phyloP scores from a whole-genome alignment of 2,113 vertebrate genomes.

The Ceyx cyanopectus region DNA sequence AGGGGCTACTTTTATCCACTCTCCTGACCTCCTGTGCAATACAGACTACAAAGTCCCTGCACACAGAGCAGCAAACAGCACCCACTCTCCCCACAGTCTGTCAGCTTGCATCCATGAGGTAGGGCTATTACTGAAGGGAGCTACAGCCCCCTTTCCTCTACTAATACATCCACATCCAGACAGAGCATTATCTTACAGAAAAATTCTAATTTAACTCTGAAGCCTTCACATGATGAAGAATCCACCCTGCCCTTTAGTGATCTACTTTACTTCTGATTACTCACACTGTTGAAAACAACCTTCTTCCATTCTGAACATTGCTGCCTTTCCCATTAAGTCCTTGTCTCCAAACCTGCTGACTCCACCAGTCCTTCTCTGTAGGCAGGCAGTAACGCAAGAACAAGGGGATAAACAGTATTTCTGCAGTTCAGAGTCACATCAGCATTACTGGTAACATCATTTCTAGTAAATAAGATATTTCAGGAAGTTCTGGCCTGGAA shows the following conservation, averaged over 20 bases:
- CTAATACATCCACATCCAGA: no score
- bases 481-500: neutral
- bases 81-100: accelerated
- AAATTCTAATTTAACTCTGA: neutral
- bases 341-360: neutral
- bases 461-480: neutral
- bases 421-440: neutral
- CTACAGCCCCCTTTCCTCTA: neutral
- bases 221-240: neutral
- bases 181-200: neutral
- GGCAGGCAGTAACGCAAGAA: neutral
- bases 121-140: neutral
- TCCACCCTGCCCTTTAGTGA: neutral
- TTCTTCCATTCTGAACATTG: neutral
- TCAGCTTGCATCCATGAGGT: neutral
- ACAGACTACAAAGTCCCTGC: neutral
- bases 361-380: neutral
- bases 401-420: neutral
- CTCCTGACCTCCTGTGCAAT: neutral
- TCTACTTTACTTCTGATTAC: neutral
- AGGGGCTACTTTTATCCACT: neutral
- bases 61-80: neutral
- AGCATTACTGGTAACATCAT: neutral
- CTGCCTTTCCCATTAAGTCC: neutral
- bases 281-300: neutral